Conservation (phyloP, 2,797 vertebrate genomes). For the Taeniopygia guttata region DNA sequence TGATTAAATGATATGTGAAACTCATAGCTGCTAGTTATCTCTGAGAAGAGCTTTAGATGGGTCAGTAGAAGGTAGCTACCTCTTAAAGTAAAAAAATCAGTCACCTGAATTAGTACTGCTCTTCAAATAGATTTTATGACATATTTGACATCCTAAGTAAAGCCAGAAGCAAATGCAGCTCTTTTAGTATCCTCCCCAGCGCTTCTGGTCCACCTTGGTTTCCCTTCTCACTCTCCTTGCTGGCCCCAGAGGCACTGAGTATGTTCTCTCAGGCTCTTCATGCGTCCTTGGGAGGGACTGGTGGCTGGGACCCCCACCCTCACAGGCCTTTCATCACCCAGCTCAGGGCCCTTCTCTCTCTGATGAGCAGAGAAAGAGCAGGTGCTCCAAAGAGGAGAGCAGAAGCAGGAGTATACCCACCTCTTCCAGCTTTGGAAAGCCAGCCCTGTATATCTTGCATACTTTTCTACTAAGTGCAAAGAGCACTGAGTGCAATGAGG, state of each 20-base stretch:
- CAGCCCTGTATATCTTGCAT: not conserved
- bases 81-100: not conserved
- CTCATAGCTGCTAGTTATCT: not conserved
- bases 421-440: not conserved
- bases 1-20: not conserved
- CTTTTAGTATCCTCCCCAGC: accelerated
- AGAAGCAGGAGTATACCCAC: not conserved
- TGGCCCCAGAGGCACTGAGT: not conserved
- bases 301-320: not conserved
- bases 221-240: not conserved
- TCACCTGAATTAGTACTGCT: not conserved
- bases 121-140: not conserved
- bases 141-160: not conserved
- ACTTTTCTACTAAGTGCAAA: not conserved
- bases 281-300: not conserved
- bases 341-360: not conserved
- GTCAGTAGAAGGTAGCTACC: not conserved
- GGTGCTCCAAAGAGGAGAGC: not conserved
- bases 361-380: not conserved
- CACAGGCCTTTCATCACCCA: accelerated
- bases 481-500: not conserved
- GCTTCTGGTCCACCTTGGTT: not conserved
- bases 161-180: not conserved
- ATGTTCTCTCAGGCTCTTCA: not conserved
- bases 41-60: not conserved